Conservation (phyloP, 2,113 vertebrate species). For the Phylloscopus trochilus region DNA sequence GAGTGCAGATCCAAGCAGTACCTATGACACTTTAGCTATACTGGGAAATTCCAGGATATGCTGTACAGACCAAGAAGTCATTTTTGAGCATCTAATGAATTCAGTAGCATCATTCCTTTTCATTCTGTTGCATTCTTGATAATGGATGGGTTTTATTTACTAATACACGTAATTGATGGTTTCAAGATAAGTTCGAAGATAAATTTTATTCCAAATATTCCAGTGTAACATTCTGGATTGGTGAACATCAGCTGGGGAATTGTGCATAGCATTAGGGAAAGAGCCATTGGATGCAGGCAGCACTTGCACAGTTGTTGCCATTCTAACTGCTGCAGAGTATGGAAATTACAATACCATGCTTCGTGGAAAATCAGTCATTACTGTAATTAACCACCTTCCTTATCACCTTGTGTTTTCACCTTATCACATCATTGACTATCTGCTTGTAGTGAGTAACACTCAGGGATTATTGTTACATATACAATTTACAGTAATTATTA, state of each 20-base stretch:
- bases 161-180: not conserved
- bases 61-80: not conserved
- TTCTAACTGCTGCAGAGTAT: not conserved
- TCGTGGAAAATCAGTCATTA: not conserved
- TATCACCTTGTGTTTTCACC: not conserved
- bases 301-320: not conserved
- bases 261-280: not conserved
- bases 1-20: not conserved
- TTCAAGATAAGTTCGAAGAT: not conserved
- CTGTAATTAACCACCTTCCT: not conserved
- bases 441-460: conserved; percentile 13
- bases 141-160: not conserved
- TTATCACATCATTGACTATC: conserved; percentile 28
- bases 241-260: no score
- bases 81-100: not conserved
- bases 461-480: not conserved
- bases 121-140: not conserved
- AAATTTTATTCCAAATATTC: not conserved
- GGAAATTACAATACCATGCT: not conserved
- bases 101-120: not conserved
- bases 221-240: not conserved
- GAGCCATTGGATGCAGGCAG: not conserved
- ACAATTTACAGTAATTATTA: conserved; percentile 13
- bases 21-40: rapidly evolving
- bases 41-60: not conserved